Evolutionary conservation across 2,888 invertebrate species (phyloP), one percentile per base, ranked within the genome.

Genomic region (Melanostoma mellinum): DNA sequence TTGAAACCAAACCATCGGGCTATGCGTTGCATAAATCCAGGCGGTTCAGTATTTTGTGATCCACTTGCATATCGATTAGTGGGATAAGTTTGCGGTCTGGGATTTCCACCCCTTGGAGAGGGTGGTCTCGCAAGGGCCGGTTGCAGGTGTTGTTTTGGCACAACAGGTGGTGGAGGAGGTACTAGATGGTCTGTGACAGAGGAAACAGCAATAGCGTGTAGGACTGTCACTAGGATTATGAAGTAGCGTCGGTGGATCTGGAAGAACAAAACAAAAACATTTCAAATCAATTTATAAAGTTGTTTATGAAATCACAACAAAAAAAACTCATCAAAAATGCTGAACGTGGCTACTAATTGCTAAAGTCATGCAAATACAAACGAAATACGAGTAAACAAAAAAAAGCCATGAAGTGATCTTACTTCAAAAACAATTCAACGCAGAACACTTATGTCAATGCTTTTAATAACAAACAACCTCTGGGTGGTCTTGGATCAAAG

Each of bases 1-100:
- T 89, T 89, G 75, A 89, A 87, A 20, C 91, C 91, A 85, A 91
- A 90, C 91, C 91, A 91, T 67, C 90, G 88, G 33, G 91, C 91
- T 72, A 91, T 88, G 60, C 91, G 88, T 69, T 90, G 89, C 89
- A 91, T 90, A 79, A 91, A 89, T 38, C 91, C 90, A 3, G 88
- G 85, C 36, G 86, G 86, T 53, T 87, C 86, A 6, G 46, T 82
- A 40, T 6, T 33, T 1, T 63, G 72, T 40, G 74, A 42, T 4
- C 32, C 42, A 6, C n/a, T 56, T 6, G 46, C 63, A 6, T 75
- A 73, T 9, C 56, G 69, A 60, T 55, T 84, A 58, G 52, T 69
- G 4, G 42, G 53, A 10, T 52, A 78, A 0, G 58, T 69, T 2
- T 78, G 69, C 44, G 56, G 63, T n/a, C 84, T 36, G 0, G 69